A percentile compares a stretch with the other conserved stretches of the same genome.
Evolutionary conservation across 2,888 invertebrate genomes (phyloP).

Genomic region (Acanthosoma haemorrhoidale): DNA sequence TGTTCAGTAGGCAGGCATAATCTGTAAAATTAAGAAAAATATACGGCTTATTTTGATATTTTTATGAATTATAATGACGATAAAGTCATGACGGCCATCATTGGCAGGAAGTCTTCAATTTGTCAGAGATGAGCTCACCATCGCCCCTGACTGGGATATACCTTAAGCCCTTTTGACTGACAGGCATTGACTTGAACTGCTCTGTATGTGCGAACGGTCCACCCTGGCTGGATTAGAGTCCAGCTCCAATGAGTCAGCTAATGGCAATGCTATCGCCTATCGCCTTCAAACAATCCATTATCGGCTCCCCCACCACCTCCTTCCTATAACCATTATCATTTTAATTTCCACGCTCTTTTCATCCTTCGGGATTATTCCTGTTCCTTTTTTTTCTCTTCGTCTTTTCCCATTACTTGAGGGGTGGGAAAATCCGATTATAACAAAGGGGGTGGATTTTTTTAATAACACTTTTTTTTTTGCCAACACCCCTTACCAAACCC

Average conservation of each 20-base stretch:
- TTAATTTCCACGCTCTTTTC: slow-evolving; percentile 30
- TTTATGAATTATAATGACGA: too few species aligned
- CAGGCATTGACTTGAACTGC: background rate
- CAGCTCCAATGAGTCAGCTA: slow-evolving; percentile 25
- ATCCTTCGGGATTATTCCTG: slow-evolving; percentile 28
- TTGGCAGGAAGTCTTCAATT: too few species aligned
- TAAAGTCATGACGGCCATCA: too few species aligned
- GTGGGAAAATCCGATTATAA: slow-evolving; percentile 32
- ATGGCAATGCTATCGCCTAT: slow-evolving; percentile 11
- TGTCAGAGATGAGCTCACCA: too few species aligned
- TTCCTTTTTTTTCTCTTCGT: slow-evolving; percentile 6
- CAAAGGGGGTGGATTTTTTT: slow-evolving; percentile 29
- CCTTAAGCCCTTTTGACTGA: too few species aligned
- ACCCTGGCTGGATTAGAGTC: background rate
- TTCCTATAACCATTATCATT: slow-evolving; percentile 26
- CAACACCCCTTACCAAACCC: background rate
- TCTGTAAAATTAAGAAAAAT: too few species aligned
- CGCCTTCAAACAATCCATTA: slow-evolving; percentile 25
- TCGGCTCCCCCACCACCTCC: background rate
- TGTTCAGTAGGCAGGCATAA: too few species aligned
- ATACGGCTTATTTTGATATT: too few species aligned
- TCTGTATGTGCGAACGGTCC: background rate
- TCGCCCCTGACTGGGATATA: too few species aligned
- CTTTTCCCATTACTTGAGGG: slow-evolving; percentile 16
- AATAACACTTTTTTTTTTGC: slow-evolving; percentile 23